These are phyloP conservation scores for Morpho achilles DNA, from an alignment of 2,888 invertebrate species.

Conservation along the genomic window DNA sequence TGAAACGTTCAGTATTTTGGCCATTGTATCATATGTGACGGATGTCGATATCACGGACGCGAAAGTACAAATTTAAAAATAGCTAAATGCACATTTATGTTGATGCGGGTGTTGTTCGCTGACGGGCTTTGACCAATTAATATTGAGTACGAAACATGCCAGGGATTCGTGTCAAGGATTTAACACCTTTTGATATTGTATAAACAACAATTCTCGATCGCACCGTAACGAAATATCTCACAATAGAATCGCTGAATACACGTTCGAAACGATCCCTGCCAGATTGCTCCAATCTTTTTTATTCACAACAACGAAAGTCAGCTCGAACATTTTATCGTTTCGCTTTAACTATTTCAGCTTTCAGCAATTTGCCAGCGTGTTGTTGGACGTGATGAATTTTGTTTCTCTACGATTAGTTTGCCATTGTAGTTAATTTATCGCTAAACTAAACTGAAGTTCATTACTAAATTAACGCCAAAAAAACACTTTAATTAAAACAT, in stretches of 20 bases:
- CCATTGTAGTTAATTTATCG: too few relatives aligned
- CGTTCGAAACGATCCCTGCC: slow-evolving; percentile 14
- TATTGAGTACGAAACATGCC: slow-evolving; percentile 49
- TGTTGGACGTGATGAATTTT: background rate
- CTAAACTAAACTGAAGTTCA: too few relatives aligned
- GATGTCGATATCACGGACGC: slow-evolving; percentile 28
- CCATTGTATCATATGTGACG: slow-evolving; percentile 49
- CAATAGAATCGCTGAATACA: slow-evolving; percentile 10
- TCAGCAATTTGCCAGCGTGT: slow-evolving; percentile 3
- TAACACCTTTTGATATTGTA: slow-evolving; percentile 44
- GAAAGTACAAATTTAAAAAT: slow-evolving; percentile 37
- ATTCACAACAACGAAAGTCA: slow-evolving; percentile 12
- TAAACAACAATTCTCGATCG: slow-evolving; percentile 24
- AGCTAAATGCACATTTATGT: slow-evolving; percentile 35
- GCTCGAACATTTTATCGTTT: slow-evolving; percentile 1
- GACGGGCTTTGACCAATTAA: slow-evolving; percentile 39
- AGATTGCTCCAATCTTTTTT: slow-evolving; percentile 16
- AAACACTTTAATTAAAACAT: too few relatives aligned
- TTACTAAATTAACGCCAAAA: too few relatives aligned
- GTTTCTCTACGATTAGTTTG: slow-evolving; percentile 1
- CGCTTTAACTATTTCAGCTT: background rate
- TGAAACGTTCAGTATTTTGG: slow-evolving; percentile 65
- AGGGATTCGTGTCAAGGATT: slow-evolving; percentile 63
- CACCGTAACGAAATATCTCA: slow-evolving; percentile 12
- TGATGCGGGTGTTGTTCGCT: slow-evolving; percentile 31